These are phyloP conservation scores for Taeniopygia guttata DNA, from an alignment of 2,797 vertebrate species.

Conservation along the genomic window DNA sequence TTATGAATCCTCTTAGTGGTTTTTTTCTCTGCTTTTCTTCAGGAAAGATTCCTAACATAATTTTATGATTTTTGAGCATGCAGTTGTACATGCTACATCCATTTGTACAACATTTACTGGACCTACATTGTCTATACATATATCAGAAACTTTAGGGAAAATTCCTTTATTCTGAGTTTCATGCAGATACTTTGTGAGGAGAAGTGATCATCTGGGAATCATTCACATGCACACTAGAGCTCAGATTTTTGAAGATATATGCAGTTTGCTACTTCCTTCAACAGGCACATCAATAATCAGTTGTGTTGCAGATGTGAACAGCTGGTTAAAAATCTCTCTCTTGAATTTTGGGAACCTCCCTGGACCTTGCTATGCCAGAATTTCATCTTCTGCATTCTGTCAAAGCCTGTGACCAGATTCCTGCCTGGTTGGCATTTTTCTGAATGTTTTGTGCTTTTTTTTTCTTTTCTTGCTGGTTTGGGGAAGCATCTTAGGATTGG, in stretches of 20 bases:
- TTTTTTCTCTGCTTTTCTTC: background rate
- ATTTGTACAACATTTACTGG: background rate
- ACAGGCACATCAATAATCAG: background rate
- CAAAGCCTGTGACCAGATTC: background rate
- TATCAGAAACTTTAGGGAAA: background rate
- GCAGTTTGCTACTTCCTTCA: background rate
- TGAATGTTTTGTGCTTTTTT: background rate
- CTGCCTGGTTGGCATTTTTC: background rate
- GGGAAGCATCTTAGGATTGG: background rate
- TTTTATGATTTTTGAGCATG: background rate
- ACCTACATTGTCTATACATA: background rate
- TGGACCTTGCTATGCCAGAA: background rate
- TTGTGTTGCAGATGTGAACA: background rate
- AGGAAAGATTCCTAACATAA: background rate
- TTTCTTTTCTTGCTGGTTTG: background rate
- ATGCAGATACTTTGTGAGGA: background rate
- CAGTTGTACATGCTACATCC: background rate
- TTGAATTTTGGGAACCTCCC: background rate
- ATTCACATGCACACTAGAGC: background rate
- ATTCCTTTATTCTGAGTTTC: background rate
- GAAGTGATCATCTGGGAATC: background rate
- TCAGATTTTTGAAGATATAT: background rate
- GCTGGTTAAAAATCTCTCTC: conserved; percentile 1
- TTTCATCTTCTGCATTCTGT: background rate
- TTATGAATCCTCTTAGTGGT: background rate